Evolutionary conservation across 2,113 vertebrate genomes (phyloP).

Genomic region (Dascyllus trimaculatus): DNA sequence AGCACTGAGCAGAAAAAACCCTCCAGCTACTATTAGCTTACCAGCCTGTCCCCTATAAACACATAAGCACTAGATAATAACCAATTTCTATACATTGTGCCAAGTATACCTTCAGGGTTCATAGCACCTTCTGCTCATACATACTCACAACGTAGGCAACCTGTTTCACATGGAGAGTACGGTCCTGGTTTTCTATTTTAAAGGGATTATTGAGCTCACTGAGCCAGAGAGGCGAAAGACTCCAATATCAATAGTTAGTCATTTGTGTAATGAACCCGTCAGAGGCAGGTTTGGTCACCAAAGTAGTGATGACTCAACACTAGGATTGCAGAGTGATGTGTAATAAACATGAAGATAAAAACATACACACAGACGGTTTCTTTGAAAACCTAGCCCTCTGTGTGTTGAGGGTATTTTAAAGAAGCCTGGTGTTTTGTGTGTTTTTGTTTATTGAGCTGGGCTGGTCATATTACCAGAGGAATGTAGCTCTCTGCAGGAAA

Average conservation of each 20-base stretch:
- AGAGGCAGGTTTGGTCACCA: constrained; percentile 36
- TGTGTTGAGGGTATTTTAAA: constrained; percentile 28
- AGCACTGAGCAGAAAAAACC: constrained; percentile 27
- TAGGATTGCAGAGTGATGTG: not conserved
- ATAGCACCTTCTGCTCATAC: constrained; percentile 14
- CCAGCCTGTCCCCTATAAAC: constrained; percentile 37
- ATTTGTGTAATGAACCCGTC: constrained; percentile 67
- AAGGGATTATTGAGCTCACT: constrained; percentile 45
- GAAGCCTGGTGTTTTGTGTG: constrained; percentile 15
- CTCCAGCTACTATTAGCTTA: constrained; percentile 56
- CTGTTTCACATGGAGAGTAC: not conserved
- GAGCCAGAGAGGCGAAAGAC: constrained; percentile 29
- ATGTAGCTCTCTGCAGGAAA: constrained; percentile 25
- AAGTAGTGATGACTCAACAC: constrained; percentile 48
- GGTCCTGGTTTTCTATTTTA: constrained; percentile 18
- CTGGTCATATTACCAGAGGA: constrained; percentile 45
- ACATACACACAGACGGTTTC: not conserved
- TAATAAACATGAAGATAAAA: constrained; percentile 1
- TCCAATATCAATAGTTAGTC: constrained; percentile 52
- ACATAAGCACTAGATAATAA: constrained; percentile 49
- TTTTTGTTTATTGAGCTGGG: constrained; percentile 63
- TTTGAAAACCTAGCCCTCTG: not conserved
- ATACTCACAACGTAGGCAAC: constrained; percentile 1
- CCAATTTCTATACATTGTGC: constrained; percentile 49
- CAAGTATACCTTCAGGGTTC: constrained; percentile 18